Conservation (phyloP, 2,113 vertebrate genomes). For the Oxygymnocypris stewartii region DNA sequence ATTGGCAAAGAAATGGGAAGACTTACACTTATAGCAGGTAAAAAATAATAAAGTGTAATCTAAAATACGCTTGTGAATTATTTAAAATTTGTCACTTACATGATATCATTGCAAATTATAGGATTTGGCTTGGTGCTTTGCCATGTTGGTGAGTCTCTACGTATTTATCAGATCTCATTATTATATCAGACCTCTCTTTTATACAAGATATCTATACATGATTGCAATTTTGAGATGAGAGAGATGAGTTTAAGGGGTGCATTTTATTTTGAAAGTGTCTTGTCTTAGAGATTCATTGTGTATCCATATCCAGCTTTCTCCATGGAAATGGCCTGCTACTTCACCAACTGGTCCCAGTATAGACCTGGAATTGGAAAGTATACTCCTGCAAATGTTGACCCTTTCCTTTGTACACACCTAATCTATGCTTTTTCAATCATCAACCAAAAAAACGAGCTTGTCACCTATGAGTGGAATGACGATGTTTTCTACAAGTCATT, state of each 20-base stretch:
- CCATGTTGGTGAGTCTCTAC: slow-evolving; percentile 70
- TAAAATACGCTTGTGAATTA: not conserved
- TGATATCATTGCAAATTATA: slow-evolving; percentile 44
- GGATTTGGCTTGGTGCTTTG: slow-evolving; percentile 72
- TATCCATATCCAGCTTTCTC: slow-evolving; percentile 68
- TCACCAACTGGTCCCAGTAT: slow-evolving; percentile 90
- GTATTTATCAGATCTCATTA: not conserved
- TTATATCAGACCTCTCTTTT: not conserved
- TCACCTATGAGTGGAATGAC: slow-evolving; percentile 83
- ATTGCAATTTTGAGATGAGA: not conserved
- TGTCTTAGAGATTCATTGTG: slow-evolving; percentile 9
- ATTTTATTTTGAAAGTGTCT: not conserved
- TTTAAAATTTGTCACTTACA: not conserved
- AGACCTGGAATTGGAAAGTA: slow-evolving; percentile 74
- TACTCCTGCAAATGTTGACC: slow-evolving; percentile 77
- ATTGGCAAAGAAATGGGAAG: slow-evolving; percentile 34
- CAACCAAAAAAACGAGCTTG: slow-evolving; percentile 75
- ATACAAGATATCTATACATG: not conserved
- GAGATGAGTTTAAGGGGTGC: not conserved
- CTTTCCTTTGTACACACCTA: slow-evolving; percentile 79
- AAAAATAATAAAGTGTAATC: slow-evolving; percentile 53
- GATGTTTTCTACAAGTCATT: slow-evolving; percentile 80
- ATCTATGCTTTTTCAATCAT: slow-evolving; percentile 87
- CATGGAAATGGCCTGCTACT: slow-evolving; percentile 82
- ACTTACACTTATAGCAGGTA: slow-evolving; percentile 53